Evolutionary conservation across 2,113 vertebrate species (phyloP).

Genomic region (Podarcis raffonei): DNA sequence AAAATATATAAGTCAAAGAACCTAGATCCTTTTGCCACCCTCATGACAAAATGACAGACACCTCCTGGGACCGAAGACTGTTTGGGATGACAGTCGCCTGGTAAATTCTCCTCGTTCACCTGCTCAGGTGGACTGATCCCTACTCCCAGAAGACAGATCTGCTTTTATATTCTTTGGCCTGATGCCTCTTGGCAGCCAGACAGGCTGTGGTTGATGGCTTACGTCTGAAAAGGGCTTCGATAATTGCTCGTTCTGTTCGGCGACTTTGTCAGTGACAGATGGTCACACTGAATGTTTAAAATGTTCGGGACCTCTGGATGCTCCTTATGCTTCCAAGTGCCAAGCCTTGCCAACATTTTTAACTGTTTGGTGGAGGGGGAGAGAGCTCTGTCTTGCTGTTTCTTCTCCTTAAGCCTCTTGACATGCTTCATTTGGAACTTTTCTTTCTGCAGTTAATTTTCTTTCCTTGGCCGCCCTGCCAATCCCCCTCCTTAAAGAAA

Average conservation of each 20-base stretch:
- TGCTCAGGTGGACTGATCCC: slow-evolving; percentile 43
- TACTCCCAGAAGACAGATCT: slow-evolving; percentile 49
- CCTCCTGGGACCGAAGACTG: neutral
- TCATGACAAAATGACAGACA: neutral
- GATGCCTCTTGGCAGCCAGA: slow-evolving; percentile 70
- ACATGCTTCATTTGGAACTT: slow-evolving; percentile 21
- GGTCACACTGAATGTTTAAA: slow-evolving; percentile 74
- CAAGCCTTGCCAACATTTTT: slow-evolving; percentile 67
- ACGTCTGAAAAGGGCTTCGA: slow-evolving; percentile 73
- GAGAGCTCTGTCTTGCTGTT: slow-evolving; percentile 56
- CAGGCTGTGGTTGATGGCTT: slow-evolving; percentile 70
- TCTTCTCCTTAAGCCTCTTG: neutral
- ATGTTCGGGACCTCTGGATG: slow-evolving; percentile 65
- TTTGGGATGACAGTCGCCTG: neutral
- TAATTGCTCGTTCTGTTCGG: slow-evolving; percentile 75
- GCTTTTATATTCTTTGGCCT: slow-evolving; percentile 50
- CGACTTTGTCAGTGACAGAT: slow-evolving; percentile 75
- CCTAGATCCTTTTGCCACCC: neutral
- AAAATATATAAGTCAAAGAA: fast-evolving
- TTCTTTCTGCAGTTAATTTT: slow-evolving; percentile 25
- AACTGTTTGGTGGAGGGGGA: slow-evolving; percentile 56
- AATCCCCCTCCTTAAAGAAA: slow-evolving; percentile 58
- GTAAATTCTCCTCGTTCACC: slow-evolving; percentile 27
- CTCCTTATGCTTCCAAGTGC: slow-evolving; percentile 49
- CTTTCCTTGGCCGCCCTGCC: neutral